phyloP scores from a whole-genome alignment of 1,140 invertebrate species.

The Drosophila nebulosa region DNA sequence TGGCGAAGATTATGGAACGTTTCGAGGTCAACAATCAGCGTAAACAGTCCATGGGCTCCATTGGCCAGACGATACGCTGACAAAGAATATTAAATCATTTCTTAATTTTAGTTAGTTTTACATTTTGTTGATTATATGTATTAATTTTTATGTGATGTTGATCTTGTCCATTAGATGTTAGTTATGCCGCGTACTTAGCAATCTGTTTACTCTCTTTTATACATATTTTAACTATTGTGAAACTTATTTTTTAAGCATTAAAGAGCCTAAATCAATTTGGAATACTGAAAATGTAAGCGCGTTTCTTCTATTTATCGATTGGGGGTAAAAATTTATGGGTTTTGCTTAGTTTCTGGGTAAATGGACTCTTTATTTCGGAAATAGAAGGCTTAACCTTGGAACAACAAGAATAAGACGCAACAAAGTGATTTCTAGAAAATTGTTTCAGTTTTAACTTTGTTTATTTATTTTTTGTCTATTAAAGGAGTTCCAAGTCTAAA shows the following conservation, averaged over 20 bases:
- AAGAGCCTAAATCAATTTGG: conserved; percentile 26
- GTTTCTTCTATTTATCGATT: background rate
- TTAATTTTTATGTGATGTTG: conserved; percentile 47
- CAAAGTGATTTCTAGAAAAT: too few species aligned
- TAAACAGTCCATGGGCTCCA: conserved; percentile 73
- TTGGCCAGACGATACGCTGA: conserved; percentile 51
- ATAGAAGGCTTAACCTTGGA: too few species aligned
- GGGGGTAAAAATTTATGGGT: too few species aligned
- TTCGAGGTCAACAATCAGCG: conserved; percentile 79
- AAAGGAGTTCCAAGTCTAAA: too few species aligned
- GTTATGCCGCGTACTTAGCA: conserved; percentile 70
- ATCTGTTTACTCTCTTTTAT: conserved; percentile 40
- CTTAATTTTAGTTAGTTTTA: background rate
- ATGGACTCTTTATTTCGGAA: too few species aligned
- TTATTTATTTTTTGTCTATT: too few species aligned
- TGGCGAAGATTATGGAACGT: conserved; percentile 79
- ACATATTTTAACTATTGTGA: conserved; percentile 25
- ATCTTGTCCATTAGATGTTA: conserved; percentile 70
- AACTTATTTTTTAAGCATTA: conserved; percentile 30
- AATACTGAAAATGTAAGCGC: background rate
- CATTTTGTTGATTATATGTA: conserved; percentile 16
- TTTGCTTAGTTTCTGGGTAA: too few species aligned
- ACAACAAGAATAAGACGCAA: too few species aligned
- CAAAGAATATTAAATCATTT: background rate
- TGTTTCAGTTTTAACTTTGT: too few species aligned